phyloP scores from a whole-genome alignment of 2,113 vertebrate species.

The Chloropsis hardwickii region DNA sequence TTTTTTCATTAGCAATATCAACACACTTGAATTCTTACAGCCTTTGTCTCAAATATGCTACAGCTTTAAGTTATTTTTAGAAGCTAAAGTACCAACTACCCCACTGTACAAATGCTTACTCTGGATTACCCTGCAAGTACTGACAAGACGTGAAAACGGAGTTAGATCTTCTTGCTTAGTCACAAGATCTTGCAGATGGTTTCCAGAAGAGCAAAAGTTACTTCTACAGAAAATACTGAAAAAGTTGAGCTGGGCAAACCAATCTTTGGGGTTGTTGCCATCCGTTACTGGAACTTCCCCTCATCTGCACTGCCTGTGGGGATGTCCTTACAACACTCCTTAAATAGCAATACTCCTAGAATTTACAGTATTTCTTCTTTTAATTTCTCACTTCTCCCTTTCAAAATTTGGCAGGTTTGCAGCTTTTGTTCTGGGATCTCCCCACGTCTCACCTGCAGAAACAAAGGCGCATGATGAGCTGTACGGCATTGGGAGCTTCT shows the following conservation, averaged over 20 bases:
- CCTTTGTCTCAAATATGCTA: neutral
- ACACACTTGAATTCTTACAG: neutral
- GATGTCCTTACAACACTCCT: neutral
- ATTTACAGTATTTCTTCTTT: neutral
- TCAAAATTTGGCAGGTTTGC: constrained; percentile 75
- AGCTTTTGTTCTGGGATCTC: constrained; percentile 73
- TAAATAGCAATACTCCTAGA: neutral
- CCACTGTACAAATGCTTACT: neutral
- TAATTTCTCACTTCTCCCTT: neutral
- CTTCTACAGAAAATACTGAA: neutral
- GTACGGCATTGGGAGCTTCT: constrained; percentile 71
- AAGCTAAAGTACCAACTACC: neutral
- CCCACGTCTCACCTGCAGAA: constrained; percentile 75
- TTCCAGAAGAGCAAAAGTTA: neutral
- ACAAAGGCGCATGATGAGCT: constrained; percentile 62
- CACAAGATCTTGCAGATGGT: neutral
- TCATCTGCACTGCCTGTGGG: neutral
- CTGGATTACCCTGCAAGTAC: neutral
- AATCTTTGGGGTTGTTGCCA: neutral
- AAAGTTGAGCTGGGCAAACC: neutral
- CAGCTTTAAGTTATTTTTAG: neutral
- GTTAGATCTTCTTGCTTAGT: neutral
- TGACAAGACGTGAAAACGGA: neutral
- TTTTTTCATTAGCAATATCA: neutral
- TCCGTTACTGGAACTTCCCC: neutral